Percentiles rank a stretch among this genome's conserved stretches.
Evolutionary conservation across 2,797 vertebrate genomes (phyloP).

Genomic region (Gouania willdenowi): DNA sequence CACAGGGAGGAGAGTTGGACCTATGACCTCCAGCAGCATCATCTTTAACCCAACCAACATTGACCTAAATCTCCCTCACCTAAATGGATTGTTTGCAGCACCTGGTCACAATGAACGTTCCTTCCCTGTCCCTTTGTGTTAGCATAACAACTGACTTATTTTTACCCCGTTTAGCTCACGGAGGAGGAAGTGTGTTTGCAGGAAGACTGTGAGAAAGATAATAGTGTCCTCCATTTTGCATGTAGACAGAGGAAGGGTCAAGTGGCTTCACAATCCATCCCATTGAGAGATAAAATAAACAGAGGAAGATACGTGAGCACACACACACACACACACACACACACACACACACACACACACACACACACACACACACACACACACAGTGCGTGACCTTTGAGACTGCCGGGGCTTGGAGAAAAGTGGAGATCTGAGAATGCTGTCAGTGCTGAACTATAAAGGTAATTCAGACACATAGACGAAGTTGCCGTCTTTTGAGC

Average conservation of each 20-base stretch:
- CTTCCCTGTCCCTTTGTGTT: constrained; percentile 46
- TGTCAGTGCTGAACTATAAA: not conserved
- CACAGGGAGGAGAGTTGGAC: too few species aligned
- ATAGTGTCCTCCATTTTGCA: too few species aligned
- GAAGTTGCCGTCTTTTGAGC: too few species aligned
- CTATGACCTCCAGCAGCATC: not conserved
- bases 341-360: not conserved
- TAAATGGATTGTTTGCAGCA: not conserved
- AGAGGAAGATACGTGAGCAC: not conserved
- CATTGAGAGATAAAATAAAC: constrained; percentile 13
- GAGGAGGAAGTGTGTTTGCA: constrained; percentile 48
- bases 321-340: not conserved
- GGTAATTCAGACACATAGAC: too few species aligned
- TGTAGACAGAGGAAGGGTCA: too few species aligned
- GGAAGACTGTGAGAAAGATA: constrained; percentile 42
- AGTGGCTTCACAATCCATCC: too few species aligned
- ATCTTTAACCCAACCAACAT: not conserved
- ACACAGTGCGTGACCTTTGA: constrained; percentile 13
- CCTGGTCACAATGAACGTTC: constrained; percentile 7
- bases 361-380: too few species aligned
- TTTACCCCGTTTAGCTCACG: constrained; percentile 49
- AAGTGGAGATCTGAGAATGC: not conserved
- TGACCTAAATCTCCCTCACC: not conserved
- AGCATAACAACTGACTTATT: constrained; percentile 74
- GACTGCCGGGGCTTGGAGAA: not conserved